phyloP scores from a whole-genome alignment of 2,888 invertebrate species.

The Drosophila falleni region DNA sequence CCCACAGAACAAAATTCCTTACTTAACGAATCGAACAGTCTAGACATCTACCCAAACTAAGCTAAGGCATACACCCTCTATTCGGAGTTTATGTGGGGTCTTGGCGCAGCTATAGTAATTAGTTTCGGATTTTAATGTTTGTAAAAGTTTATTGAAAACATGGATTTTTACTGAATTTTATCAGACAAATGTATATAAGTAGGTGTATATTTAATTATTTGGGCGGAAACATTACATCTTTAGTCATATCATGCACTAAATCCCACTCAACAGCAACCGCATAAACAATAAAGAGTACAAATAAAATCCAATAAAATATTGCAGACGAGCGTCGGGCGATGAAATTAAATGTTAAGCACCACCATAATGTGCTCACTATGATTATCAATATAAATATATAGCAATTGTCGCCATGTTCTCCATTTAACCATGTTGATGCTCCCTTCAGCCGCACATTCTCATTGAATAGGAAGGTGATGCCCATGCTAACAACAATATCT shows the following conservation, averaged over 20 bases:
- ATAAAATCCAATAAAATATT: slow-evolving; percentile 43
- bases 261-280: slow-evolving; percentile 22
- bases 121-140: background rate
- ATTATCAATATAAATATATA: slow-evolving; percentile 51
- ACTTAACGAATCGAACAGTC: slow-evolving; percentile 3
- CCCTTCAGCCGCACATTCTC: background rate
- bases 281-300: slow-evolving; percentile 44
- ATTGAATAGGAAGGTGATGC: slow-evolving; percentile 32
- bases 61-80: background rate
- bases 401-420: slow-evolving; percentile 48
- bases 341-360: slow-evolving; percentile 53
- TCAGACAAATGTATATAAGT: background rate
- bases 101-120: background rate
- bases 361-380: slow-evolving; percentile 31
- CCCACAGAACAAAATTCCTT: slow-evolving; percentile 1
- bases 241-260: slow-evolving; percentile 35
- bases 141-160: background rate
- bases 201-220: slow-evolving; percentile 8
- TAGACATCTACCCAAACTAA: slow-evolving; percentile 4
- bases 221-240: slow-evolving; percentile 5
- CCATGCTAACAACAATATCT: slow-evolving; percentile 48
- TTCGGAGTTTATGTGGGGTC: background rate
- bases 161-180: background rate
- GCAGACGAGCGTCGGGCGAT: slow-evolving; percentile 52
- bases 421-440: slow-evolving; percentile 30